Percentiles rank a stretch among this genome's conserved stretches.
Conservation (phyloP, 1,140 invertebrate genomes). For the Mamestra configurata region DNA sequence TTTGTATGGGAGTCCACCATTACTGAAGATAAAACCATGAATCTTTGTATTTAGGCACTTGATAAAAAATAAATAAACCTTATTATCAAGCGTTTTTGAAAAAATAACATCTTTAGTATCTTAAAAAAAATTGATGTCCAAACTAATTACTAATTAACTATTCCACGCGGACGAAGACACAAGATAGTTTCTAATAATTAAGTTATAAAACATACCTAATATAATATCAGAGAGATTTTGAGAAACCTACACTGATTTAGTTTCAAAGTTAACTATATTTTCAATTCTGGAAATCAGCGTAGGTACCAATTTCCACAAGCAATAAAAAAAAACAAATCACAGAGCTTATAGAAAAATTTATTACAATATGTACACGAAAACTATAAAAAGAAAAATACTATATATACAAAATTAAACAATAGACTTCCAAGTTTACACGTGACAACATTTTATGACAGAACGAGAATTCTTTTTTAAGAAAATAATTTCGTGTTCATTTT, state of each 20-base stretch:
- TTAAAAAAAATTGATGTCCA: too few species aligned
- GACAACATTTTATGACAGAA: slow-evolving; percentile 13
- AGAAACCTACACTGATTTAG: neutral
- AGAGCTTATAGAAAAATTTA: slow-evolving; percentile 32
- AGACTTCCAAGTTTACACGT: slow-evolving; percentile 1
- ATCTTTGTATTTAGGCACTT: too few species aligned
- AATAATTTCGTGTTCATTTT: slow-evolving; percentile 15
- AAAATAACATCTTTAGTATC: too few species aligned
- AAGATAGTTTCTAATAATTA: neutral
- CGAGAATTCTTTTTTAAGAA: slow-evolving; percentile 23
- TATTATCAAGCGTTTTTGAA: too few species aligned
- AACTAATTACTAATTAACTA: too few species aligned
- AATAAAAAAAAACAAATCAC: slow-evolving; percentile 34
- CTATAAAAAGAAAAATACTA: slow-evolving; percentile 33
- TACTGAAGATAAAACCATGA: too few species aligned
- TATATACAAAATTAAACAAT: slow-evolving; percentile 26
- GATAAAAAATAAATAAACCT: too few species aligned
- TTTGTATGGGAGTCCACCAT: too few species aligned
- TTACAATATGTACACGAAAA: slow-evolving; percentile 12
- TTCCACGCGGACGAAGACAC: too few species aligned
- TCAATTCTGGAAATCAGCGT: neutral
- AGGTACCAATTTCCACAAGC: neutral
- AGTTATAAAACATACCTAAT: neutral
- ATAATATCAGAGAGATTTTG: neutral
- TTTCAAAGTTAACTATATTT: neutral